These are phyloP conservation scores for Acanthornis magna DNA, from an alignment of 2,797 vertebrate genomes.

Conservation along the genomic window DNA sequence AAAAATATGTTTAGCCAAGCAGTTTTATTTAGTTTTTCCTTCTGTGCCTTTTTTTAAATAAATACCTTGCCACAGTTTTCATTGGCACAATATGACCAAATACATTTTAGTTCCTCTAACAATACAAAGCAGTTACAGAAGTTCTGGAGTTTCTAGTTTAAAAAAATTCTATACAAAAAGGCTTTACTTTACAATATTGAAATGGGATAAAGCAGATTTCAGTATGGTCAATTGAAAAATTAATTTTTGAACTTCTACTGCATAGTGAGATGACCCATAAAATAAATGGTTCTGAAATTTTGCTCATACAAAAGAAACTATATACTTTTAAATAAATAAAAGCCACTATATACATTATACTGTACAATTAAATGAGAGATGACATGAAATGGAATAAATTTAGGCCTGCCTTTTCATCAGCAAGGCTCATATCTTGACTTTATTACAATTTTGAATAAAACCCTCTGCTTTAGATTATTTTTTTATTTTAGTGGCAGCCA, in stretches of 20 bases:
- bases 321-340: slow-evolving; percentile 92
- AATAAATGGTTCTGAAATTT: slow-evolving; percentile 65
- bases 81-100: slow-evolving; percentile 61
- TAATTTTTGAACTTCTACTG: slow-evolving; percentile 27
- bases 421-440: slow-evolving; percentile 62
- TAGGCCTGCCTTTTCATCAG: slow-evolving; percentile 54
- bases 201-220: slow-evolving; percentile 36
- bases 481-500: slow-evolving; percentile 89
- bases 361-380: slow-evolving; percentile 88
- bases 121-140: slow-evolving; percentile 54
- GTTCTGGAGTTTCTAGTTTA: slow-evolving; percentile 49
- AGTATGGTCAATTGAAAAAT: slow-evolving; percentile 37
- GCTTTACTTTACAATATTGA: slow-evolving; percentile 34
- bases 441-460: slow-evolving; percentile 64
- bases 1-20: slow-evolving; percentile 52
- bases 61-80: slow-evolving; percentile 69
- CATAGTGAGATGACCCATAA: slow-evolving; percentile 35
- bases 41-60: slow-evolving; percentile 73
- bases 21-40: slow-evolving; percentile 45
- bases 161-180: slow-evolving; percentile 47
- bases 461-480: slow-evolving; percentile 53
- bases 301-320: slow-evolving; percentile 66
- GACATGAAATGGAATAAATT: slow-evolving; percentile 72
- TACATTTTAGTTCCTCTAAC: slow-evolving; percentile 56
- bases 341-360: slow-evolving; percentile 94